Conservation (phyloP, 2,888 invertebrate genomes). For the Holacanthella duospinosa region DNA sequence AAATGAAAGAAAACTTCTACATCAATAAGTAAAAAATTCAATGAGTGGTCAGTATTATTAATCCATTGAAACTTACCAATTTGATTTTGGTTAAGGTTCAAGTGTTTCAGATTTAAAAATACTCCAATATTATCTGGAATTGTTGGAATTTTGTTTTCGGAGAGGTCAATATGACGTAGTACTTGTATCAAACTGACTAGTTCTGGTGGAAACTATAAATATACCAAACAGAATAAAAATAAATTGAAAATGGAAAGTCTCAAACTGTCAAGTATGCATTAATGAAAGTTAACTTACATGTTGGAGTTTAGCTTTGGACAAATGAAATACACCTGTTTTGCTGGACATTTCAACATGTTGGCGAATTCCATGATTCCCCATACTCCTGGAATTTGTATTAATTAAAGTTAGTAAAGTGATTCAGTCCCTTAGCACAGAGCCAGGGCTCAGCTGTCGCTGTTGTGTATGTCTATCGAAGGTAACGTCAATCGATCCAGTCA, state of each 20-base stretch:
- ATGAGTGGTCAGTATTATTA: neutral
- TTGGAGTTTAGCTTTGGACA: constrained; percentile 70
- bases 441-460: no score
- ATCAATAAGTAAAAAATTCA: neutral
- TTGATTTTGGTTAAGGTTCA: constrained; percentile 47
- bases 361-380: constrained; percentile 84
- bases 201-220: constrained; percentile 51
- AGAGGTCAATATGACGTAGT: constrained; percentile 80
- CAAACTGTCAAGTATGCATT: neutral
- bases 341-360: constrained; percentile 89
- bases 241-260: constrained; percentile 6
- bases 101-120: constrained; percentile 45
- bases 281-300: constrained; percentile 43
- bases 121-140: constrained; percentile 47
- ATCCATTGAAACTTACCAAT: constrained; percentile 40
- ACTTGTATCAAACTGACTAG: constrained; percentile 54
- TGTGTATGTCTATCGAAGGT: no score
- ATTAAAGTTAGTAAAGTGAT: no score
- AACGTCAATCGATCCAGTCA: no score
- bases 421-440: no score
- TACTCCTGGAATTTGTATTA: constrained; percentile 40
- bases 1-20: neutral
- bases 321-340: constrained; percentile 86
- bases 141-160: constrained; percentile 70
- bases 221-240: no score